phyloP scores from a whole-genome alignment of 2,888 invertebrate genomes.

The Conchocele bisecta region DNA sequence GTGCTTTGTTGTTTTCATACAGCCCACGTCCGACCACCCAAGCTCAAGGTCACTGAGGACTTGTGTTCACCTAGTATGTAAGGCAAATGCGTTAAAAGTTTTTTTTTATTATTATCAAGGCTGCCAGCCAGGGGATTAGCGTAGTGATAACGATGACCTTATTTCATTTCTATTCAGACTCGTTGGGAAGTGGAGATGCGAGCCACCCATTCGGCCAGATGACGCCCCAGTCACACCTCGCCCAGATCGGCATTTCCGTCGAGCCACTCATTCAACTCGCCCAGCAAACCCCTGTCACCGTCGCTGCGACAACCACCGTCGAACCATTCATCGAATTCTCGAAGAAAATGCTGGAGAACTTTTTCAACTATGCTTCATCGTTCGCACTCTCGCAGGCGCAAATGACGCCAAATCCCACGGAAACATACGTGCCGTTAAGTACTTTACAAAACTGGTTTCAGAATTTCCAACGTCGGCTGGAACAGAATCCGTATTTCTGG shows the following conservation, averaged over 20 bases:
- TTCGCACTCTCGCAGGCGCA: conserved; percentile 92
- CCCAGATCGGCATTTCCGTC: conserved; percentile 97
- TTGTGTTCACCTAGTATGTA: too few relatives aligned
- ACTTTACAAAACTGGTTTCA: conserved; percentile 96
- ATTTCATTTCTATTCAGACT: not conserved
- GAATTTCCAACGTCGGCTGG: conserved; percentile 93
- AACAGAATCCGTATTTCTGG: conserved; percentile 97
- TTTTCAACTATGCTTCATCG: conserved; percentile 96
- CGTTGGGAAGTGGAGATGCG: conserved; percentile 3
- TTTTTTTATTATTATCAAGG: too few relatives aligned
- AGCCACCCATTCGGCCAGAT: conserved; percentile 62
- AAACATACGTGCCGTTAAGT: conserved; percentile 93
- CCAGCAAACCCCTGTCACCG: conserved; percentile 84
- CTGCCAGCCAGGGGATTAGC: too few relatives aligned
- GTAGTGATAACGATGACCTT: too few relatives aligned
- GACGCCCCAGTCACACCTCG: conserved; percentile 90
- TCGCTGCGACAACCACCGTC: conserved; percentile 78
- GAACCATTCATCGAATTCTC: conserved; percentile 85
- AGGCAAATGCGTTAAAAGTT: too few relatives aligned
- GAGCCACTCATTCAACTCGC: conserved; percentile 87
- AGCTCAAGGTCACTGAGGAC: too few relatives aligned
- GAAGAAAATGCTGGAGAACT: conserved; percentile 95
- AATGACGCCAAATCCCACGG: conserved; percentile 90
- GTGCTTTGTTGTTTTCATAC: too few relatives aligned
- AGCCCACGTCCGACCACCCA: too few relatives aligned